phyloP scores from a whole-genome alignment of 2,888 invertebrate species.

The Ophion obscuratus region DNA sequence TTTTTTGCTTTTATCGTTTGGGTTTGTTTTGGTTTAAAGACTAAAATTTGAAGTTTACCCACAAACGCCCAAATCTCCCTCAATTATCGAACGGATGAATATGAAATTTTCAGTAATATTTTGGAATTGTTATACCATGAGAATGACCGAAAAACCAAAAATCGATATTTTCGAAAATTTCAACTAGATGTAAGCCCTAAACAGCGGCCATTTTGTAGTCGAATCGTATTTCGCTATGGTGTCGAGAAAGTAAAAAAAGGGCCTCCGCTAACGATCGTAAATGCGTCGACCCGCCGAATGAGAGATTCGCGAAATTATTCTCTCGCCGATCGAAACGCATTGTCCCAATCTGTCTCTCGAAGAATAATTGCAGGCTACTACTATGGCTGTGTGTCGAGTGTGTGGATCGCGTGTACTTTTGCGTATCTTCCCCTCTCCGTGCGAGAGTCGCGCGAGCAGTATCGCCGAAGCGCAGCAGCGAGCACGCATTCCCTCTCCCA shows the following conservation, averaged over 20 bases:
- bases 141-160: too few relatives aligned
- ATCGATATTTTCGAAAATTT: background rate
- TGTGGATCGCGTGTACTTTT: background rate
- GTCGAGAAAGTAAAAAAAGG: background rate
- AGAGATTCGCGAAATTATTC: slow-evolving; percentile 24
- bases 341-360: slow-evolving; percentile 28
- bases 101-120: too few relatives aligned
- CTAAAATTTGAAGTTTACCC: too few relatives aligned
- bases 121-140: too few relatives aligned
- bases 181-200: background rate
- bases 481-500: slow-evolving; percentile 22
- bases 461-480: slow-evolving; percentile 50
- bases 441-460: slow-evolving; percentile 13
- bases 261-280: background rate
- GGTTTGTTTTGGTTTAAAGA: too few relatives aligned
- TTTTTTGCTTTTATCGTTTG: too few relatives aligned
- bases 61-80: too few relatives aligned
- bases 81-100: too few relatives aligned
- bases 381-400: slow-evolving; percentile 17
- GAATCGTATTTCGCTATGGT: background rate
- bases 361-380: slow-evolving; percentile 22
- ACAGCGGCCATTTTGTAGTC: background rate
- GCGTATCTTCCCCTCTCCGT: background rate
- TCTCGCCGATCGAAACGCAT: slow-evolving; percentile 42
- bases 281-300: background rate